These are phyloP conservation scores for Oreochromis aureus DNA, from an alignment of 2,113 vertebrate species.

Conservation along the genomic window DNA sequence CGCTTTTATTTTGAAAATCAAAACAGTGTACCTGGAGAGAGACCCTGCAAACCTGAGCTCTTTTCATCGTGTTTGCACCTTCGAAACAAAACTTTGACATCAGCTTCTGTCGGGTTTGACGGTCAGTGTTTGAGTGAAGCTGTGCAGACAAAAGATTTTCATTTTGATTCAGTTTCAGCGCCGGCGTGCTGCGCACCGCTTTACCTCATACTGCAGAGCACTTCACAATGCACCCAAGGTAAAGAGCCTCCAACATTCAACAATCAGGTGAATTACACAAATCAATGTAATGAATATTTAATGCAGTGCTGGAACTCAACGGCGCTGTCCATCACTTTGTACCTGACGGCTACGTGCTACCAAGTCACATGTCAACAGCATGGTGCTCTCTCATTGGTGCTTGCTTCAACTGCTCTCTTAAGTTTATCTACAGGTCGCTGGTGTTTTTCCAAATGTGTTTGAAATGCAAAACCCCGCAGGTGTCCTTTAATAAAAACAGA, in stretches of 20 bases:
- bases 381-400: background rate
- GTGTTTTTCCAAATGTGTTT: background rate
- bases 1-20: background rate
- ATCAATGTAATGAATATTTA: background rate
- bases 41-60: background rate
- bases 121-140: rapidly evolving
- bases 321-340: background rate
- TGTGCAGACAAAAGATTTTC: background rate
- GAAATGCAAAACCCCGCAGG: background rate
- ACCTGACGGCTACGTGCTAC: background rate
- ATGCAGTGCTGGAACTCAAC: rapidly evolving
- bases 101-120: background rate
- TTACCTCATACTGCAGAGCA: background rate
- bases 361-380: background rate
- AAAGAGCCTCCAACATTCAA: background rate
- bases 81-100: rapidly evolving
- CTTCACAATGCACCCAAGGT: background rate
- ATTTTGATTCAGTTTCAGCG: background rate
- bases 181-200: rapidly evolving
- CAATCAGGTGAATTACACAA: background rate
- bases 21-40: rapidly evolving
- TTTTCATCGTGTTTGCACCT: background rate
- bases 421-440: rapidly evolving
- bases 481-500: background rate
- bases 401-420: background rate